Evolutionary conservation across 1,140 invertebrate genomes (phyloP), one percentile per base, ranked within the genome.

Genomic region (Microplitis demolitor): DNA sequence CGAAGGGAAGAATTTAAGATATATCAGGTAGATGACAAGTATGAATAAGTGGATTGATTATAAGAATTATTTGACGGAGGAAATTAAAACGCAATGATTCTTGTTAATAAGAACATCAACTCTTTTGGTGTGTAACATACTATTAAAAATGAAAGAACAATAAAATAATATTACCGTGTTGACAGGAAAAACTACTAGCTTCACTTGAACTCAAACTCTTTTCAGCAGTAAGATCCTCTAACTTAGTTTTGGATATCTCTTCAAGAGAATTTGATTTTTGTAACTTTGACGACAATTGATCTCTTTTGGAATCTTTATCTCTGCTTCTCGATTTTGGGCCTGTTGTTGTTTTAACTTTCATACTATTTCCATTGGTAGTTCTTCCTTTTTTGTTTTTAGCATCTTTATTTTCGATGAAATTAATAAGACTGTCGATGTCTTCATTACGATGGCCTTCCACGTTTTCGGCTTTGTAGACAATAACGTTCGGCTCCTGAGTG

Each of bases 211-310:
- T 82, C 8, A 78, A 74, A 54, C 81, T 83, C 66, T 87, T 84
- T 54, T 82, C 86, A 61, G 85, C 84, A 8, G 90, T 91, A 61
- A 92, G 86, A 80, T 93, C 92, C 77, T 92, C 91, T 24, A 93
- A 83, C 84, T 90, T 92, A 11, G 90, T 91, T 66, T 90, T 90
- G 2, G 91, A 92, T 72, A 93, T 90, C 83, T 93, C 92, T 82
- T 93, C 92, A 45, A 93, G 81, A 9, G 91, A 92, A 77, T 91
- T 90, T 53, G 91, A 90, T 74, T 91, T 91, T 79, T 92, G 89
- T 51, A 90, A 78, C 64, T 88, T 86, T 35, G 82, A 87, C 78
- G 85, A 64, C 76, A 84, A 85, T 79, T 84, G 81, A 79, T 86
- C 85, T 24, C 85, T 81, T 69, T 87, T 87, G 3, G 81, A 73